Conservation (phyloP, 2,113 vertebrate species). For the crab-eating macaque (Macaca fascicularis) region DNA sequence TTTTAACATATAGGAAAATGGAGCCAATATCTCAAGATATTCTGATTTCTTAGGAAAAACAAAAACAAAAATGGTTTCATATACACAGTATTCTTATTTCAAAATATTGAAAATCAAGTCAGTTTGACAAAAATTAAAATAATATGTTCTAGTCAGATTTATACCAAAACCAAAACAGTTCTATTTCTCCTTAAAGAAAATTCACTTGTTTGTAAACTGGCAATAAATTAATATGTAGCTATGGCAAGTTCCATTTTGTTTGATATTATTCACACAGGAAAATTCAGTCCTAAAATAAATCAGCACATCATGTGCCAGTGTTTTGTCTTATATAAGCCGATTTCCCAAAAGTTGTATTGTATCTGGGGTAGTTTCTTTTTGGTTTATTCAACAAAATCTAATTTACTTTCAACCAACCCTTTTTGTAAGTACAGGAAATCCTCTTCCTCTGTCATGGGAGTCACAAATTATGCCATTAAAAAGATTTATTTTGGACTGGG, state of each 20-base stretch:
- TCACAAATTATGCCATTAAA: slow-evolving; percentile 47
- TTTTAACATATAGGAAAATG: background rate
- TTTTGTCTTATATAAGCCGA: background rate
- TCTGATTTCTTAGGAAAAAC: background rate
- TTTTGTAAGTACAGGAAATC: slow-evolving; percentile 30
- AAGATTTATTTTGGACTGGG: background rate
- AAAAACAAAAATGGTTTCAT: background rate
- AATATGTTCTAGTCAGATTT: background rate
- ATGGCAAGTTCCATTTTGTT: background rate
- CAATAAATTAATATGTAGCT: background rate
- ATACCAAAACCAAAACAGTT: background rate
- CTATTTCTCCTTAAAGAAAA: background rate
- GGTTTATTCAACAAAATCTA: slow-evolving; percentile 45
- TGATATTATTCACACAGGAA: background rate
- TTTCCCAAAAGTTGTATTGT: background rate
- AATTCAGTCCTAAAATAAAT: background rate
- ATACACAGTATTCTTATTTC: background rate
- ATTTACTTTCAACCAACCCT: slow-evolving; percentile 38
- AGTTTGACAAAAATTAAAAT: background rate
- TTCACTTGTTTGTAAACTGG: background rate
- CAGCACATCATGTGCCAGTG: background rate
- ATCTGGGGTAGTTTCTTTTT: background rate
- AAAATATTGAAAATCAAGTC: background rate
- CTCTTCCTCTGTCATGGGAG: slow-evolving; percentile 1
- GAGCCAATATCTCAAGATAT: background rate